Conservation (phyloP, 2,113 vertebrate genomes). For the Gnathochromis pfefferi region DNA sequence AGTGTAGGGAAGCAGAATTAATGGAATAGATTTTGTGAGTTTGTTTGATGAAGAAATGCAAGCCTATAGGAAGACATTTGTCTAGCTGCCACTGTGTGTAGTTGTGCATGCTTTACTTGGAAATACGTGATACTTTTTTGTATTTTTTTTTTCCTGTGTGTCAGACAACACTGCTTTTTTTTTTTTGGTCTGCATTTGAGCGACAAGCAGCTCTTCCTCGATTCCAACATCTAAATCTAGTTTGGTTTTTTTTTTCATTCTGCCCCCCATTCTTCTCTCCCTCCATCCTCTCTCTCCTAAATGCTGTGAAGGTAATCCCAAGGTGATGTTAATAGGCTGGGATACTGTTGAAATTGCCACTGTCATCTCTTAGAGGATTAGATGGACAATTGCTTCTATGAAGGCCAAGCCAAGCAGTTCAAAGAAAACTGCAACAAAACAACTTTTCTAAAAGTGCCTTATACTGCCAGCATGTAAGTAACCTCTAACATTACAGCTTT, state of each 20-base stretch:
- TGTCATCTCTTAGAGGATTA: conserved; percentile 50
- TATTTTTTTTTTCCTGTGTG: not conserved
- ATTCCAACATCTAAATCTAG: conserved; percentile 12
- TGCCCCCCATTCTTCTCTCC: not conserved
- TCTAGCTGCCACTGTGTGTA: not conserved
- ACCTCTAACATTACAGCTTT: not conserved
- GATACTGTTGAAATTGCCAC: conserved; percentile 32
- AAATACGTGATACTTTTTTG: not conserved
- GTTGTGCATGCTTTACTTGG: not conserved
- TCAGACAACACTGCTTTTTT: not conserved
- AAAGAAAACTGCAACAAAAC: conserved; percentile 27
- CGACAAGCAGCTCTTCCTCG: not conserved
- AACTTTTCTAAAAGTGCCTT: not conserved
- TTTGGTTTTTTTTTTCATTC: not conserved
- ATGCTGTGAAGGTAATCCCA: conserved; percentile 54
- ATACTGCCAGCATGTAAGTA: not conserved
- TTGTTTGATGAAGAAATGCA: conserved; percentile 25
- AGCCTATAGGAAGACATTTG: not conserved
- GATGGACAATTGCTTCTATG: conserved; percentile 30
- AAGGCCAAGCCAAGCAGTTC: conserved; percentile 13
- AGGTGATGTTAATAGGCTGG: conserved; percentile 46
- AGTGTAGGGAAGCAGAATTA: conserved; percentile 12
- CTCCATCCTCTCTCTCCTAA: not conserved
- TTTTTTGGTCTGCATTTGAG: not conserved
- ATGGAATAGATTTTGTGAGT: conserved; percentile 11